Evolutionary conservation across 1,140 invertebrate species (phyloP), one percentile per base, ranked within the genome.

Genomic region (Heterodera carotae): DNA sequence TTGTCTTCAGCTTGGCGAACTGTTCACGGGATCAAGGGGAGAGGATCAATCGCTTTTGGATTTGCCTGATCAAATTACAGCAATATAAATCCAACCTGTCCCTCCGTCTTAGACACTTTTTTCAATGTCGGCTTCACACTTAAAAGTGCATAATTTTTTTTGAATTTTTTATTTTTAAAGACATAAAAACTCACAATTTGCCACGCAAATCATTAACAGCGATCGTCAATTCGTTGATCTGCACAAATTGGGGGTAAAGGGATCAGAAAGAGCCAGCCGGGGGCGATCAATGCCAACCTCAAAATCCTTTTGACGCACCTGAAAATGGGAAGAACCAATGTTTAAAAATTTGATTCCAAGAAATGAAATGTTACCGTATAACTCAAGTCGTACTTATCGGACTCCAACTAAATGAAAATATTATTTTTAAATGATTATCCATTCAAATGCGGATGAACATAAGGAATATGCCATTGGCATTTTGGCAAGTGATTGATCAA

Each of bases 21-120:
- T 74, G 43, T 36, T 95, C n/a, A 72, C 5, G 48, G 39, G 39
- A 6, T 27, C 8, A 34, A 31, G 62, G 62, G 62, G 62, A 73
- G 36, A 1, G 43, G 5, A 39, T 56, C 64, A 29, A 73, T 34
- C 34, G 39, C 60, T 25, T 29, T 31, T 29, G 27, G 59, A 71
- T 48, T 43, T 39, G 25, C n/a, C 59, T 71, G n/a, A 27, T 33
- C 33, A 15, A n/a, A 43, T 31, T 69, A 29, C 33, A 15, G 27
- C n/a, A n/a, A n/a, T n/a, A n/a, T n/a, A 25, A 12, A 27, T 69
- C 27, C 10, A 62, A 73, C 36, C 66, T 77, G 39, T 18, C 53
- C 95, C 90, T 98, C 96, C 90, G 97, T 98, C 92, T 98, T 98
- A 89, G 96, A 97, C 74, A 98, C 95, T 91, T 98, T 98, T 91